Percentiles rank a stretch among this genome's conserved stretches.
These are phyloP conservation scores for Ornithoptera alexandrae DNA, from an alignment of 2,888 invertebrate genomes.

Conservation along the genomic window DNA sequence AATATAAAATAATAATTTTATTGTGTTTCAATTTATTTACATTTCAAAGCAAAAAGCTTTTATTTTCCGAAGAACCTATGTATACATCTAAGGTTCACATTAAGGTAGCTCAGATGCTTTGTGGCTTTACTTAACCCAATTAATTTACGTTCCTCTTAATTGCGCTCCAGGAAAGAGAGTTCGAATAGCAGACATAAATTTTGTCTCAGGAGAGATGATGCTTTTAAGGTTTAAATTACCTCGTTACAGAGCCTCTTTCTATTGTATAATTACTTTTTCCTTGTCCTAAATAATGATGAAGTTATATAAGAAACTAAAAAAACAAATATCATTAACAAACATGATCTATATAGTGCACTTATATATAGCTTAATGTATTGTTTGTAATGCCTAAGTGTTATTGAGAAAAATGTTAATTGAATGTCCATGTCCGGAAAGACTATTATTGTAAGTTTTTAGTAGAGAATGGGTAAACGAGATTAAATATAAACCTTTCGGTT, in stretches of 20 bases:
- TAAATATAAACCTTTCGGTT: too few relatives aligned
- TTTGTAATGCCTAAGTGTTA: too few relatives aligned
- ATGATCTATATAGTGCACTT: not conserved
- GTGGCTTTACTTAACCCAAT: constrained; percentile 28
- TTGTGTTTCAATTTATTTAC: not conserved
- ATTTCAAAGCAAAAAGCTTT: not conserved
- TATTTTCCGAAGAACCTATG: not conserved
- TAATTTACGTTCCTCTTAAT: constrained; percentile 29
- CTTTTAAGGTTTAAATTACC: constrained; percentile 26
- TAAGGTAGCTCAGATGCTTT: constrained; percentile 23
- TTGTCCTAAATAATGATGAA: not conserved
- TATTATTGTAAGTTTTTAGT: too few relatives aligned
- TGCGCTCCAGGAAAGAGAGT: constrained; percentile 26
- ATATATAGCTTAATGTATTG: too few relatives aligned
- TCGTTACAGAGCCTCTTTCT: constrained; percentile 12
- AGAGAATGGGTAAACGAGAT: too few relatives aligned
- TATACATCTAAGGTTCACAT: constrained; percentile 17
- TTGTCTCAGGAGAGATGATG: constrained; percentile 24
- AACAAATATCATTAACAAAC: not conserved
- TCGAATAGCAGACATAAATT: constrained; percentile 25
- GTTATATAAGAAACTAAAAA: not conserved
- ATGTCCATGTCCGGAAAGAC: too few relatives aligned
- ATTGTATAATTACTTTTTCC: constrained; percentile 6
- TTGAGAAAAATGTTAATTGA: not conserved
- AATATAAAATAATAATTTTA: not conserved